Conservation (phyloP, 1,140 invertebrate genomes). For the Psilanteris sp. region DNA sequence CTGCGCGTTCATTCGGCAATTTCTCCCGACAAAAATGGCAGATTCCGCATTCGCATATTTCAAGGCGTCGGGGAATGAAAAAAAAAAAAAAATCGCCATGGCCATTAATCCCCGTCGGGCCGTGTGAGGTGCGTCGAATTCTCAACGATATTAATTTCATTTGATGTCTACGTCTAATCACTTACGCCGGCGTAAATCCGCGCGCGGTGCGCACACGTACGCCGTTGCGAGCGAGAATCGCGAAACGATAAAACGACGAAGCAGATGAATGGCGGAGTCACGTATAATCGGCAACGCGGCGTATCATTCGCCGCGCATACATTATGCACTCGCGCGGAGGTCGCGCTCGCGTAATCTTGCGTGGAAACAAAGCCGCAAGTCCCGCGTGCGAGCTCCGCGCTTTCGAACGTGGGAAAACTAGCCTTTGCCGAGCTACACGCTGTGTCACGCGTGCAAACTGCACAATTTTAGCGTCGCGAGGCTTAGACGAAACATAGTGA, state of each 20-base stretch:
- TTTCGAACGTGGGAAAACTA: conserved; percentile 17
- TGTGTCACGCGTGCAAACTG: neutral
- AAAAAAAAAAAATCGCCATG: conserved; percentile 26
- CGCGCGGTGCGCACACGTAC: conserved; percentile 18
- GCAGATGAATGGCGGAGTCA: conserved; percentile 28
- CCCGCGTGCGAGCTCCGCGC: too few species aligned
- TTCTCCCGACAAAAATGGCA: conserved; percentile 17
- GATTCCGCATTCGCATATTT: conserved; percentile 42
- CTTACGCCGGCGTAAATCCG: conserved; percentile 4
- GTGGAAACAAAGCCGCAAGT: conserved; percentile 21
- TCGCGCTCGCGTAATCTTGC: conserved; percentile 32
- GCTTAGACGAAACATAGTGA: too few species aligned
- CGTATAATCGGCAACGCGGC: conserved; percentile 2
- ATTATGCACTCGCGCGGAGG: conserved; percentile 25
- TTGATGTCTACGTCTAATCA: conserved; percentile 54
- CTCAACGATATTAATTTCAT: conserved; percentile 53
- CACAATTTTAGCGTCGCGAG: too few species aligned
- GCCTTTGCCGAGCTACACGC: neutral
- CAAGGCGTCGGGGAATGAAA: neutral
- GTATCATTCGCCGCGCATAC: conserved; percentile 31
- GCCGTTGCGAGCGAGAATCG: conserved; percentile 33
- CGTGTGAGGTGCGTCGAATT: conserved; percentile 30
- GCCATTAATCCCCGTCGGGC: conserved; percentile 35
- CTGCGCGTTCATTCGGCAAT: conserved; percentile 14
- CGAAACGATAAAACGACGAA: conserved; percentile 44